Conservation (phyloP, 2,888 invertebrate genomes). For the Chymomyza amoena region DNA sequence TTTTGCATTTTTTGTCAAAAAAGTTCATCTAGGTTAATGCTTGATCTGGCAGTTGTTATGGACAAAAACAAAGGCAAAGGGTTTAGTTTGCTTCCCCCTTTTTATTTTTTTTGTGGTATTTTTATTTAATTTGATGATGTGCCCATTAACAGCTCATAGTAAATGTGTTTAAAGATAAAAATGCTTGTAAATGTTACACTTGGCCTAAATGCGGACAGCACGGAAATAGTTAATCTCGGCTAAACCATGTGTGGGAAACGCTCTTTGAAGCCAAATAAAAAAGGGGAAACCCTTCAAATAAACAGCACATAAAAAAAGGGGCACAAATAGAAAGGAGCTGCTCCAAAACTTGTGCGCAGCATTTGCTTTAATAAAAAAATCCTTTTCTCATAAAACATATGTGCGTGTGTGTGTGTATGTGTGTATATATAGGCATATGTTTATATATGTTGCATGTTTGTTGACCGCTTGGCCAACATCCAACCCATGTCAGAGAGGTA, state of each 20-base stretch:
- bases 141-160: background rate
- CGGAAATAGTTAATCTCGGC: constrained; percentile 22
- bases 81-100: background rate
- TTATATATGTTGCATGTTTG: background rate
- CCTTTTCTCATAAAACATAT: constrained; percentile 7
- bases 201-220: constrained; percentile 51
- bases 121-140: background rate
- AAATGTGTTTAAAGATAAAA: background rate
- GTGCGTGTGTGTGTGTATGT: constrained; percentile 8
- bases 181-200: constrained; percentile 34
- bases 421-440: too few species aligned
- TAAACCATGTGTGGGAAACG: constrained; percentile 5
- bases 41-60: background rate
- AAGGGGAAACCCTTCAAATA: constrained; percentile 6
- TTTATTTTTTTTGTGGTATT: background rate
- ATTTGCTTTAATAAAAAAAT: constrained; percentile 1
- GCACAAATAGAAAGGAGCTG: background rate
- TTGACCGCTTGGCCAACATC: constrained; percentile 18
- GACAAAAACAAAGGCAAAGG: background rate
- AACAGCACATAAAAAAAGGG: background rate
- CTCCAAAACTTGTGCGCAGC: background rate
- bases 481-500: constrained; percentile 25
- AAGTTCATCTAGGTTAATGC: background rate
- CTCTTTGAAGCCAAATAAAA: constrained; percentile 19
- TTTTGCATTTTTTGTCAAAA: background rate